Evolutionary conservation across 2,113 vertebrate species (phyloP).

Genomic region (Heliornis fulica): DNA sequence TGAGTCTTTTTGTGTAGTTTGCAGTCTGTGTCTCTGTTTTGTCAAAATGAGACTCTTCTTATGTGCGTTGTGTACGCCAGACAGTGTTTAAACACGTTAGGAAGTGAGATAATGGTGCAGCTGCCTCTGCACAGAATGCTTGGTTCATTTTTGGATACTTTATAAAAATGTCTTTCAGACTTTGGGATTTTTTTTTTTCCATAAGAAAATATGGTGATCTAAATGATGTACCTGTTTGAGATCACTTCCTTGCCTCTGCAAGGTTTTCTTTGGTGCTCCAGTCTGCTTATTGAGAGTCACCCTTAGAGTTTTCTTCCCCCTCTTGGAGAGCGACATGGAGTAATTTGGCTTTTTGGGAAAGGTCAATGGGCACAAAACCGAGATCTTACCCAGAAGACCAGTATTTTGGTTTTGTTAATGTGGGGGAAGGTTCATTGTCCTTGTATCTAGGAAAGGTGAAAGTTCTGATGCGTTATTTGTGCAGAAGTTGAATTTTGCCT

Average conservation of each 20-base stretch:
- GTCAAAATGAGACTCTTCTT: background rate
- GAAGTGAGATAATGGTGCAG: background rate
- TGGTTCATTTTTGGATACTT: background rate
- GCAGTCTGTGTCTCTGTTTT: background rate
- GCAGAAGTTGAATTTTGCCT: background rate
- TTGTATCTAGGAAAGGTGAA: background rate
- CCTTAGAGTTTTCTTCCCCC: background rate
- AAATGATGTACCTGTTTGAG: background rate
- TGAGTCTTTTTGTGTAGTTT: fast-evolving
- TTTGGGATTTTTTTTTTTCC: background rate
- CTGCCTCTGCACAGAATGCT: background rate
- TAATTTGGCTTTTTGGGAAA: background rate
- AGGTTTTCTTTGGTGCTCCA: background rate
- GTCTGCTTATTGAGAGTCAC: background rate
- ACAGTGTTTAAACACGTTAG: background rate
- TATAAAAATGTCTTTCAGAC: background rate
- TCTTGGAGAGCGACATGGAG: fast-evolving
- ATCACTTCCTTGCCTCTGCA: background rate
- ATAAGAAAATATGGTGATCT: background rate
- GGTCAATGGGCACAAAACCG: fast-evolving
- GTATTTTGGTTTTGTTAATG: background rate
- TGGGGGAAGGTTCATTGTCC: background rate
- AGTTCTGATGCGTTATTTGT: background rate
- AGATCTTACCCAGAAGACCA: background rate
- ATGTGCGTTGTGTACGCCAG: fast-evolving